Percentiles rank a stretch among this genome's conserved stretches.
These are phyloP conservation scores for Sakesphorus luctuosus DNA, from an alignment of 2,113 vertebrate genomes.

Conservation along the genomic window DNA sequence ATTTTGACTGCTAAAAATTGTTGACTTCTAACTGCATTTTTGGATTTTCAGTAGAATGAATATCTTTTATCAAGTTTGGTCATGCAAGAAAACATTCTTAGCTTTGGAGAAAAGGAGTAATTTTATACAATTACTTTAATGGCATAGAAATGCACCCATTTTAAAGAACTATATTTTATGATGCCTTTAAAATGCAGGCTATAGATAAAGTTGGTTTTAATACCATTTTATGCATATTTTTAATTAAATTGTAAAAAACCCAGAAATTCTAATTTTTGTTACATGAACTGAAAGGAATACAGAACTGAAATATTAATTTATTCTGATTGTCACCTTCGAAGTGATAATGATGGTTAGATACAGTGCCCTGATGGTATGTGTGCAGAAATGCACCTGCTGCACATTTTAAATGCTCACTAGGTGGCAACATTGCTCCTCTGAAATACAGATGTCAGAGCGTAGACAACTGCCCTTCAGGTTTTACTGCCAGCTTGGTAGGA, in stretches of 20 bases:
- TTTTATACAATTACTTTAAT: neutral
- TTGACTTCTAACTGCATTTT: neutral
- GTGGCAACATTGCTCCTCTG: constrained; percentile 58
- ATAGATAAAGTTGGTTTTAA: neutral
- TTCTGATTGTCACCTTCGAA: neutral
- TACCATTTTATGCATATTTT: neutral
- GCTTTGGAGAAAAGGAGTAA: neutral
- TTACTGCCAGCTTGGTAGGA: neutral
- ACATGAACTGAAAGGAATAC: neutral
- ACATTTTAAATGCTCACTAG: constrained; percentile 46
- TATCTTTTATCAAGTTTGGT: neutral
- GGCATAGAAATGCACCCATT: neutral
- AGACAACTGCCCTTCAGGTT: neutral
- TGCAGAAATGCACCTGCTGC: neutral
- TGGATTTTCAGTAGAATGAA: neutral
- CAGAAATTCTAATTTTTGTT: neutral
- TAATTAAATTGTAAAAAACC: neutral
- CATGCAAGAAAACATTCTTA: neutral
- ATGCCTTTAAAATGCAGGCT: neutral
- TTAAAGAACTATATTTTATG: neutral
- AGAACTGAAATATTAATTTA: neutral
- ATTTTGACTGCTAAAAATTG: neutral
- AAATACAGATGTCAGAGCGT: neutral
- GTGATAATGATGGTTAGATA: neutral
- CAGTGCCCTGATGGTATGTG: neutral